phyloP scores from a whole-genome alignment of 2,888 invertebrate genomes.

The Conistra vaccinii region DNA sequence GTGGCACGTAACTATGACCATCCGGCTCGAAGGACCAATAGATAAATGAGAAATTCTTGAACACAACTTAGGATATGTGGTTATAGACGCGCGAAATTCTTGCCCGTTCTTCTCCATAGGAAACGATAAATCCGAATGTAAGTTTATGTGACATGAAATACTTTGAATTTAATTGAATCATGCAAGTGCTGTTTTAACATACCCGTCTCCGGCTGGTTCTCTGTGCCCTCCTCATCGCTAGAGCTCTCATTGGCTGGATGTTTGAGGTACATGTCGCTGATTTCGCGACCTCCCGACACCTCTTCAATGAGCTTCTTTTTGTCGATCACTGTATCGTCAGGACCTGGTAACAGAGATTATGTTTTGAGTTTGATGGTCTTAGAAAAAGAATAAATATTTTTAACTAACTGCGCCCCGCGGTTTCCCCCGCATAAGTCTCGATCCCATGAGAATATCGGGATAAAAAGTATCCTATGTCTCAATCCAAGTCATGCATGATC shows the following conservation, averaged over 20 bases:
- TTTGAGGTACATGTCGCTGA: conserved; percentile 93
- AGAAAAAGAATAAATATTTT: background rate
- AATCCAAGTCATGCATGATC: too few relatives aligned
- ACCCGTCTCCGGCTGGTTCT: conserved; percentile 80
- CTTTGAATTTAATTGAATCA: background rate
- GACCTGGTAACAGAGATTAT: conserved; percentile 48
- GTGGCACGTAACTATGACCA: background rate
- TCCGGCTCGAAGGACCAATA: conserved; percentile 30
- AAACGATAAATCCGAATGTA: background rate
- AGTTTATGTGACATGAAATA: background rate
- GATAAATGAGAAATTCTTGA: background rate
- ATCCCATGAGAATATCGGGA: too few relatives aligned
- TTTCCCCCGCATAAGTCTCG: too few relatives aligned
- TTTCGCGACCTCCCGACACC: conserved; percentile 90
- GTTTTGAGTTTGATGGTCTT: background rate
- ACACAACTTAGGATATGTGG: background rate
- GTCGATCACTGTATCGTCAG: conserved; percentile 74
- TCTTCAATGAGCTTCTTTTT: conserved; percentile 84
- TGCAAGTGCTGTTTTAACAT: conserved; percentile 19
- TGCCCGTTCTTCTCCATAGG: background rate
- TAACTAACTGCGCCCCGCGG: too few relatives aligned
- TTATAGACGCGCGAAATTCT: background rate
- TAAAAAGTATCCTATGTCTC: too few relatives aligned
- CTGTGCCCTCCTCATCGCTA: conserved; percentile 94
- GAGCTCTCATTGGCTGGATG: conserved; percentile 94